phyloP scores from a whole-genome alignment of 2,888 invertebrate genomes.

The Strigamia maritima region DNA sequence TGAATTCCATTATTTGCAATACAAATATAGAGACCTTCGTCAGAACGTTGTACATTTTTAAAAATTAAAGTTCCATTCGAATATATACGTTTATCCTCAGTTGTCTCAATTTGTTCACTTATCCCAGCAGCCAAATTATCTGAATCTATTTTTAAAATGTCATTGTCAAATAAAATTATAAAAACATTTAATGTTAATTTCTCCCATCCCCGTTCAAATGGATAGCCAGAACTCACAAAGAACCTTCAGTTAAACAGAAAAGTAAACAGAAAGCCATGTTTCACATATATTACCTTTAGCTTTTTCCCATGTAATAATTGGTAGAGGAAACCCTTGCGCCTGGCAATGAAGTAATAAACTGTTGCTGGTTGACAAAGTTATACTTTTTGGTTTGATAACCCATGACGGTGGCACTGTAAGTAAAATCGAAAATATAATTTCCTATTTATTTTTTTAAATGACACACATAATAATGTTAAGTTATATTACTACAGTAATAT shows the following conservation, averaged over 20 bases:
- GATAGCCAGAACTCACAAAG: too few species aligned
- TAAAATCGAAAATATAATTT: too few species aligned
- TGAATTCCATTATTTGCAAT: constrained; percentile 40
- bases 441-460: too few species aligned
- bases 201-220: too few species aligned
- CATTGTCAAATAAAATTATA: too few species aligned
- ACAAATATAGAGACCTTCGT: constrained; percentile 40
- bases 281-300: constrained; percentile 69
- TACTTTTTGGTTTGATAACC: neutral
- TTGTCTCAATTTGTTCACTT: constrained; percentile 33
- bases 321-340: constrained; percentile 93
- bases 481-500: neutral
- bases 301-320: constrained; percentile 90
- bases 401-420: constrained; percentile 1
- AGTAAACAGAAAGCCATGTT: too few species aligned
- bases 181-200: too few species aligned
- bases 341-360: constrained; percentile 71
- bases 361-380: neutral
- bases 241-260: too few species aligned
- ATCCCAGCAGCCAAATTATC: constrained; percentile 18
- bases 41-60: neutral
- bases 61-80: constrained; percentile 38
- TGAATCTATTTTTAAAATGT: constrained; percentile 33
- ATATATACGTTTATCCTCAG: neutral
- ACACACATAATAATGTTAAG: too few species aligned